Conservation (phyloP, 2,888 invertebrate species). For the Aethes cnicana region DNA sequence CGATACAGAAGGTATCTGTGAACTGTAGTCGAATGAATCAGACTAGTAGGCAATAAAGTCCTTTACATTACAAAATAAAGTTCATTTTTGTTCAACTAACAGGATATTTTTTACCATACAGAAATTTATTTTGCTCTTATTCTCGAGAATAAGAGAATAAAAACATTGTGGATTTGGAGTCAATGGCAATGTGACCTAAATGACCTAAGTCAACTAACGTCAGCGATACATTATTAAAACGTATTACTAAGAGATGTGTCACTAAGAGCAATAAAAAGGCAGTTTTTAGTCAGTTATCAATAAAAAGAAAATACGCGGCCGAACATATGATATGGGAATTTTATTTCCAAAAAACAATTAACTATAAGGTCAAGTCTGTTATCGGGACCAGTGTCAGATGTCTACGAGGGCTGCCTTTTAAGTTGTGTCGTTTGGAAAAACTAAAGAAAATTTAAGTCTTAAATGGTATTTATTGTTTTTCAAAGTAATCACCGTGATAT, state of each 20-base stretch:
- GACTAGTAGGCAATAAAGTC: conserved; percentile 7
- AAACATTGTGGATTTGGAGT: background rate
- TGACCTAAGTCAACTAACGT: conserved; percentile 7
- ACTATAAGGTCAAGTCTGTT: conserved; percentile 1
- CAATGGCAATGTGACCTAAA: conserved; percentile 6
- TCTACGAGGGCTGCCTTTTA: too few relatives aligned
- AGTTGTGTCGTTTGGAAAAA: too few relatives aligned
- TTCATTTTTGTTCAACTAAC: too few relatives aligned
- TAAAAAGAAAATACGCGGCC: background rate
- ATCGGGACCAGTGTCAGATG: conserved; percentile 5
- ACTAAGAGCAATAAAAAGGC: background rate
- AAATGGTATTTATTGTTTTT: too few relatives aligned
- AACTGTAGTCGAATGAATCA: conserved; percentile 1
- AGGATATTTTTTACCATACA: conserved; percentile 1
- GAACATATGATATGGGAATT: background rate
- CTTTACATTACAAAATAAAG: conserved; percentile 9
- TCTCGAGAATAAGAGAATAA: background rate
- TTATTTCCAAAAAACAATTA: conserved; percentile 3
- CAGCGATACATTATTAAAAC: conserved; percentile 1
- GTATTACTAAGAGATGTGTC: too few relatives aligned
- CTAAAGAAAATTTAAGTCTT: too few relatives aligned
- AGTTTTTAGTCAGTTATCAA: conserved; percentile 2
- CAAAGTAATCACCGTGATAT: too few relatives aligned
- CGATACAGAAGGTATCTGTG: conserved; percentile 6
- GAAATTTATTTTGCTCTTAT: background rate